Evolutionary conservation across 2,113 vertebrate genomes (phyloP).

Genomic region (Otus sunia): DNA sequence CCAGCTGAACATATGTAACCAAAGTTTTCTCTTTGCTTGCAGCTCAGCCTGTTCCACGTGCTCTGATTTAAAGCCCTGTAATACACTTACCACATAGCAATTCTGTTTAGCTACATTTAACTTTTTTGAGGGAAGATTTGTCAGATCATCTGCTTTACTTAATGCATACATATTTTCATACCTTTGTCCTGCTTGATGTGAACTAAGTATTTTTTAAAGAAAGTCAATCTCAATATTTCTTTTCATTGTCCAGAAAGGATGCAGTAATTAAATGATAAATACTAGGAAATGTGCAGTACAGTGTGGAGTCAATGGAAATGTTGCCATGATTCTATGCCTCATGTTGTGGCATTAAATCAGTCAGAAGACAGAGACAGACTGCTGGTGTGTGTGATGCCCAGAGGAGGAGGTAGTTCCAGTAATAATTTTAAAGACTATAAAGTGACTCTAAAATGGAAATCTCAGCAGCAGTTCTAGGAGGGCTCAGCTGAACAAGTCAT

Average conservation of each 20-base stretch:
- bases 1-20: slow-evolving; percentile 42
- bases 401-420: slow-evolving; percentile 24
- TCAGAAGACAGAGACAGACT: slow-evolving; percentile 16
- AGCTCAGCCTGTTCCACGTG: neutral
- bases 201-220: neutral
- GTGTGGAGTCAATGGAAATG: neutral
- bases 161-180: neutral
- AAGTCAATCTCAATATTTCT: neutral
- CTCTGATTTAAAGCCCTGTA: slow-evolving; percentile 14
- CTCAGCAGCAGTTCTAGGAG: slow-evolving; percentile 16
- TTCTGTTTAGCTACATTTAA: slow-evolving; percentile 13
- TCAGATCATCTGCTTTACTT: slow-evolving; percentile 16
- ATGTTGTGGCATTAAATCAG: slow-evolving; percentile 27
- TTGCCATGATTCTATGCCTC: neutral
- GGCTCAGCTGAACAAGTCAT: neutral
- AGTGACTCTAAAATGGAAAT: slow-evolving; percentile 41
- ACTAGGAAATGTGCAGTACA: neutral
- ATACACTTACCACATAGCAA: neutral
- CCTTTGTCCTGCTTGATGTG: neutral
- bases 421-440: slow-evolving; percentile 50
- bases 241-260: neutral
- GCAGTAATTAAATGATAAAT: neutral
- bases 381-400: neutral
- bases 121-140: neutral
- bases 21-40: slow-evolving; percentile 11